phyloP scores from a whole-genome alignment of 2,888 invertebrate genomes.

The Pterobdella sp. region DNA sequence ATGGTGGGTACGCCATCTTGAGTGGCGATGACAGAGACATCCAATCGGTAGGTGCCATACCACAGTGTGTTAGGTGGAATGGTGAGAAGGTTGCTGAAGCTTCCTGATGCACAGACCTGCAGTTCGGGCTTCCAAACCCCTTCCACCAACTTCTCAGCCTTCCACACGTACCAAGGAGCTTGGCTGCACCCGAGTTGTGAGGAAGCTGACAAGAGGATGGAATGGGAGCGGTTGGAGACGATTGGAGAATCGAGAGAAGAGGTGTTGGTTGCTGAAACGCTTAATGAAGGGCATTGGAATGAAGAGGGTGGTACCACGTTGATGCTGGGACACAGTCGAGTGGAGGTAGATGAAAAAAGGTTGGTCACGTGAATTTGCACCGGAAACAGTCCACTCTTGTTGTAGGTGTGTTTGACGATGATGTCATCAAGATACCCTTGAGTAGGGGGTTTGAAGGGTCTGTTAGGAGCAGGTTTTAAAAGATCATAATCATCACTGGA shows the following conservation, averaged over 20 bases:
- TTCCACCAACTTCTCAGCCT: slow-evolving; percentile 29
- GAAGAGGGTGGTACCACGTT: slow-evolving; percentile 36
- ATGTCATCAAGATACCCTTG: slow-evolving; percentile 17
- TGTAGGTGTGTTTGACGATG: slow-evolving; percentile 31
- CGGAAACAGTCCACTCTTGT: slow-evolving; percentile 38
- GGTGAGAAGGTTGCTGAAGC: slow-evolving; percentile 7
- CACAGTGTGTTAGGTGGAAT: slow-evolving; percentile 36
- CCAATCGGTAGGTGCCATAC: slow-evolving; percentile 42
- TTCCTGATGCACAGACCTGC: slow-evolving; percentile 34
- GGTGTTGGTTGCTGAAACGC: slow-evolving; percentile 19
- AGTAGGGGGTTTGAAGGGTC: no score
- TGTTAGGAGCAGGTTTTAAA: neutral
- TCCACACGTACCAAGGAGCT: slow-evolving; percentile 29
- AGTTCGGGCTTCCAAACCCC: slow-evolving; percentile 36
- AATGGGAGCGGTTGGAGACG: slow-evolving; percentile 25
- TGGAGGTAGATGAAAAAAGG: slow-evolving; percentile 40
- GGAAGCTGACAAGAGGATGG: slow-evolving; percentile 22
- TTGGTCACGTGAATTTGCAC: slow-evolving; percentile 42
- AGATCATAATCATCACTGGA: slow-evolving; percentile 16
- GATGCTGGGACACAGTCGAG: slow-evolving; percentile 43
- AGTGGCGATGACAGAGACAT: slow-evolving; percentile 40
- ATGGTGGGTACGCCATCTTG: slow-evolving; percentile 25
- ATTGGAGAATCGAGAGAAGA: slow-evolving; percentile 28
- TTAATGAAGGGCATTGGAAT: slow-evolving; percentile 22
- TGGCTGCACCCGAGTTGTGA: slow-evolving; percentile 8